Base-by-base conservation (phyloP, 2,113 vertebrate species). In the Sander lucioperca region DNA sequence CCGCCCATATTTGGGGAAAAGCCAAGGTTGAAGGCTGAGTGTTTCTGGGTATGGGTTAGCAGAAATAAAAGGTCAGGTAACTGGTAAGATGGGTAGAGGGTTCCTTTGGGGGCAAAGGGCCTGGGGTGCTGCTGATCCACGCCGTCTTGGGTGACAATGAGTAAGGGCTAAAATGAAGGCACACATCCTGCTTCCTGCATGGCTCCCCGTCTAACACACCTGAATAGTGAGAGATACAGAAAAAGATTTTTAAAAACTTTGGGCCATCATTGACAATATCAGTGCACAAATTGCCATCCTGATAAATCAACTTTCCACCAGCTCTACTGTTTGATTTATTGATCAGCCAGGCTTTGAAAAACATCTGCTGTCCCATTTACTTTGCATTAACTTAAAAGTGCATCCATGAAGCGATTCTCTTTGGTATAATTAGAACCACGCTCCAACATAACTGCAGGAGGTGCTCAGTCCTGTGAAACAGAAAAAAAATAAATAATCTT, bases 131-230 rank as follows among this genome's bases (percentile, higher is more conserved):
- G 96, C 96, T 96, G 96, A 96, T 92, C 88, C 92, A 96, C 96
- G 95, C 96, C 94, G 96, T 97, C 96, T 97, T 95, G 92, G 96
- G 96, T 95, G 97, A 97, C 95, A 93, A 97, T 97, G 97, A 97
- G 95, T 96, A 94, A 96, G 97, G 96, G 96, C 96, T 97, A 82
- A 97, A 97, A 98, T 99, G 97, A 99, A 99, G 98, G 97, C 98
- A 98, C 97, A 96, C 97, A 94, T 97, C 97, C 98, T 94, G 90
- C 91, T 95, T 93, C 90, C 86, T 83, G 96, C 96, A 95, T 94
- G 87, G 96, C 95, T 90, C 95, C 95, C 95, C 94, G 94, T 94
- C 97, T 98, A 99, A 96, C 98, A 99, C 96, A 99, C 98, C 98
- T 99, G 96, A 27, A 84, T 5, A 71, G 43, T 13, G 72, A 66